Conservation (phyloP, 2,797 vertebrate species). For the Karalla daura region DNA sequence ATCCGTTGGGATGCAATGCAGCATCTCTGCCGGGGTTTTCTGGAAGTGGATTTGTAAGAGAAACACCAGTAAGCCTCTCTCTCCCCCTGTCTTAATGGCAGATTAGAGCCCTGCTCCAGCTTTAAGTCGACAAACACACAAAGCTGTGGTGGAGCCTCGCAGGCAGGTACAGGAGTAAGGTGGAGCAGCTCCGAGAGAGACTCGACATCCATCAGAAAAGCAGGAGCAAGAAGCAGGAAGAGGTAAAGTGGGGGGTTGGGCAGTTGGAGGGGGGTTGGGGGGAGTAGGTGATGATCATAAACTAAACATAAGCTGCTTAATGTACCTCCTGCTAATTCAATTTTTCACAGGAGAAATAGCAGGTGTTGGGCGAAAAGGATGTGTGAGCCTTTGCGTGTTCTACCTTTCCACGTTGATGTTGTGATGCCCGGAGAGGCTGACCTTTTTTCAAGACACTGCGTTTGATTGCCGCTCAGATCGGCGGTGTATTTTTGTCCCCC, state of each 20-base stretch:
- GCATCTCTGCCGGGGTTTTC: conserved; percentile 68
- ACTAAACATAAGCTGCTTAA: conserved; percentile 75
- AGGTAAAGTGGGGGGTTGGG: too few relatives aligned
- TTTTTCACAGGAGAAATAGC: conserved; percentile 60
- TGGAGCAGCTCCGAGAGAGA: conserved; percentile 59
- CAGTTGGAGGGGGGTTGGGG: conserved; percentile 17
- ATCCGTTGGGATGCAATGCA: conserved; percentile 72
- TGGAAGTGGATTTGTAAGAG: conserved; percentile 84
- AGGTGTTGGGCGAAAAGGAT: conserved; percentile 48
- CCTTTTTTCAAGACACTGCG: conserved; percentile 56
- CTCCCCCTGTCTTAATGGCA: conserved; percentile 80
- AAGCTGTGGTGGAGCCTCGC: conserved; percentile 42
- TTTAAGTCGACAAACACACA: conserved; percentile 78
- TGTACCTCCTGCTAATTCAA: conserved; percentile 70
- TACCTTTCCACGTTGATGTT: conserved; percentile 38
- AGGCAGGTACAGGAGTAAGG: conserved; percentile 73
- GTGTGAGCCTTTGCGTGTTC: conserved; percentile 32
- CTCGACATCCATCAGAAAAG: conserved; percentile 53
- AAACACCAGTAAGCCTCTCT: conserved; percentile 82
- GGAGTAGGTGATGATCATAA: conserved; percentile 53
- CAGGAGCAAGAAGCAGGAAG: conserved; percentile 22
- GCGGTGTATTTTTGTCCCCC: conserved; percentile 2
- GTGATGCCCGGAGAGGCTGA: conserved; percentile 33
- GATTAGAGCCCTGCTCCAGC: conserved; percentile 76
- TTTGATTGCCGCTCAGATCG: conserved; percentile 27